Base-by-base conservation (phyloP, 2,113 vertebrate genomes). In the Macrotus californicus region DNA sequence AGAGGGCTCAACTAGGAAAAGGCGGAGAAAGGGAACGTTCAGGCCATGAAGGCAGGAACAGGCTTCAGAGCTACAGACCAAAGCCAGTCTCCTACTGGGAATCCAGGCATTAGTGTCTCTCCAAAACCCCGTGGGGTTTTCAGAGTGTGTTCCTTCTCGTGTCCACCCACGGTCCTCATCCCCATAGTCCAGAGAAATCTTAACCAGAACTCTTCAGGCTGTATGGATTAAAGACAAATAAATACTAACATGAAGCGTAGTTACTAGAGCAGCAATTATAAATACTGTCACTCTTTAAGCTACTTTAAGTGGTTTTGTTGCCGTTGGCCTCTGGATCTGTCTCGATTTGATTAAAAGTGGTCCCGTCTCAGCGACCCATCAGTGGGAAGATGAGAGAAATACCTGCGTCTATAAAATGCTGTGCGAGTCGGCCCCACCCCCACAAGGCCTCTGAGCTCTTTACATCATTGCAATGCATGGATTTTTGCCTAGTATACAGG, bases 251-350 rank as follows among this genome's bases (percentile, higher is more conserved):
- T 54, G 41, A 91, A 94, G 84, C 50, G 22, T 73, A 4, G 80
- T 77, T 87, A 79, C 36, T 50, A 1, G 86, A 67, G 34, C 76
- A 76, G 13, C 69, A 50, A 7, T 84, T 94, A 85, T 8, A 89
- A 96, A 86, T 82, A 48, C 34, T 89, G 24, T 72, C 46, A 82
- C 59, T 66, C 15, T 56, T 90, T 93, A 92, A 93, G 36, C 39
- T 66, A 69, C 66, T 81, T 75, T 14, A 41, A 18, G 16, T 19
- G 22, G 43, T 59, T n/a, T 36, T 34, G 9, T 61, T 61, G 14
- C 48, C 46, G 6, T 76, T 72, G 6, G 54, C 39, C 48, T 75
- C 39, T 89, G 15, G 10, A 48, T 70, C 75, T 56, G 15, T 93
- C n/a, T 34, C 14, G 22, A 59, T 59, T 80, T 95, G 50, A 59